Conservation (phyloP, 2,797 vertebrate genomes). For the Merluccius polli region DNA sequence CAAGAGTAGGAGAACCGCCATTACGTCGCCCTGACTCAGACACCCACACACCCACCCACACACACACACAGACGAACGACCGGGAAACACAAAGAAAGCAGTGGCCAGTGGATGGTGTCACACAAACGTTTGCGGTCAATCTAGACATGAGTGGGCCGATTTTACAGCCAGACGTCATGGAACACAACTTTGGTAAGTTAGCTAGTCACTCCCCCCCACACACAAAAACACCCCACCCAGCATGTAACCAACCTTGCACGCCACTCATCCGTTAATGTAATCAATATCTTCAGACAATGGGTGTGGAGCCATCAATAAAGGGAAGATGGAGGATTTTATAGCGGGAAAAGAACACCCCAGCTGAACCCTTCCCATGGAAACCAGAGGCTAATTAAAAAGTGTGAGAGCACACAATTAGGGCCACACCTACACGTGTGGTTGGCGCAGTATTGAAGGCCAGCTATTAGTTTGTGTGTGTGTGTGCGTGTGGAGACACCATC, state of each 20-base stretch:
- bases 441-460: conserved; percentile 15
- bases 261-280: background rate
- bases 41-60: background rate
- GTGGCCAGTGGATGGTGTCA: background rate
- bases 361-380: conserved; percentile 13
- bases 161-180: background rate
- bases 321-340: conserved; percentile 21
- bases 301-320: conserved; percentile 12
- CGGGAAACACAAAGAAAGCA: background rate
- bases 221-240: background rate
- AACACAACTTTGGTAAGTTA: background rate
- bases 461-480: background rate
- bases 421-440: conserved; percentile 55
- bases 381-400: conserved; percentile 49
- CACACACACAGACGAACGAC: background rate
- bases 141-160: background rate
- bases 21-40: background rate
- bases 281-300: conserved; percentile 39
- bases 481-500: background rate
- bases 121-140: background rate
- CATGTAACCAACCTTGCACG: background rate
- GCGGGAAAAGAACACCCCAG: conserved; percentile 24
- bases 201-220: background rate
- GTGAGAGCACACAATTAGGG: conserved; percentile 26
- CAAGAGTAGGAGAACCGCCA: too few relatives aligned